Evolutionary conservation across 2,888 invertebrate genomes (phyloP).

Genomic region (Belgica antarctica): DNA sequence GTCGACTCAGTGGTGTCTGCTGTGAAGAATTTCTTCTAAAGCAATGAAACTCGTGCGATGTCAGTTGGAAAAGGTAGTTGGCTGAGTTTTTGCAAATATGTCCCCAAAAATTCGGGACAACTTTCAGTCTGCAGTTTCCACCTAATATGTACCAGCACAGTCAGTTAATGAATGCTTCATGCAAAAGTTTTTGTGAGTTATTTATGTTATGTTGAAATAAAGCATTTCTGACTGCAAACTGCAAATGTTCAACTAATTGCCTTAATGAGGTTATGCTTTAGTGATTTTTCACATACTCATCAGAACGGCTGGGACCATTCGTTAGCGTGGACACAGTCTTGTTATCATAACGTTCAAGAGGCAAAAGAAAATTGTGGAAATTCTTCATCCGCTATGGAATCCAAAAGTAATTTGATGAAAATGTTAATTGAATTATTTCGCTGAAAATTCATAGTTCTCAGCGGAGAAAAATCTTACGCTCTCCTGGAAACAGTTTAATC

Average conservation of each 20-base stretch:
- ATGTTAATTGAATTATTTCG: no score
- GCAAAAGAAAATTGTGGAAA: no score
- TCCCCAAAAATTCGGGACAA: not conserved
- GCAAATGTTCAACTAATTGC: conserved; percentile 3
- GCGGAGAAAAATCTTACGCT: no score
- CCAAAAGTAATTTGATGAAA: no score
- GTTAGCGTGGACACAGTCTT: no score
- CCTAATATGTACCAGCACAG: not conserved
- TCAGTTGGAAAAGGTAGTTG: not conserved
- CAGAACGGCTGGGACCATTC: no score
- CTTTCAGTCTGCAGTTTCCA: not conserved
- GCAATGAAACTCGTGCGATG: not conserved
- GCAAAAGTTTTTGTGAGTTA: conserved; percentile 15
- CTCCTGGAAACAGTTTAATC: no score
- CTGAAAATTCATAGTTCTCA: no score
- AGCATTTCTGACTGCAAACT: not conserved
- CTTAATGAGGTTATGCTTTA: conserved; percentile 22
- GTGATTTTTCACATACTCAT: not conserved
- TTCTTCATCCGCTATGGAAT: no score
- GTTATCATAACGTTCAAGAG: no score
- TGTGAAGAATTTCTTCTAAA: not conserved
- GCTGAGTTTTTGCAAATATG: not conserved
- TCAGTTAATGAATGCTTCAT: not conserved
- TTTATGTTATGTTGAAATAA: not conserved
- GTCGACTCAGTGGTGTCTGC: not conserved